A percentile compares a stretch with the other conserved stretches of the same genome.
These are phyloP conservation scores for Dynastes maya DNA, from an alignment of 2,888 invertebrate genomes.

Conservation along the genomic window DNA sequence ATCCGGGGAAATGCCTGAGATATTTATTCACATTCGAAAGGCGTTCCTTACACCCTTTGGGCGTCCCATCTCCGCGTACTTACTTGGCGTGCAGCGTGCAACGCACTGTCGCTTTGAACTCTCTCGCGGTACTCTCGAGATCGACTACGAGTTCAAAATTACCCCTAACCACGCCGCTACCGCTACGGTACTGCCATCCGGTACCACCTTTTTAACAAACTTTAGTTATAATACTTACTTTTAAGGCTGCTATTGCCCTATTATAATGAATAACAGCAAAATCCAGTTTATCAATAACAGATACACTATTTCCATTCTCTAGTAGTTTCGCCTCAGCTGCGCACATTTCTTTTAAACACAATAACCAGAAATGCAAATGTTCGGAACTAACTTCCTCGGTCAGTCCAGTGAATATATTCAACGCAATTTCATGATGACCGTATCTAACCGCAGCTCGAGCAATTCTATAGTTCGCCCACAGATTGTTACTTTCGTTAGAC, in stretches of 20 bases:
- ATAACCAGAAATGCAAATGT: conserved; percentile 90
- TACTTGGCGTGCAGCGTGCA: no score
- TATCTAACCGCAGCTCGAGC: conserved; percentile 90
- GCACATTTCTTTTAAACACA: conserved; percentile 84
- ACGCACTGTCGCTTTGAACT: no score
- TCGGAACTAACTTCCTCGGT: conserved; percentile 82
- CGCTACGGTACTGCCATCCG: no score
- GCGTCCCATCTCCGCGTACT: no score
- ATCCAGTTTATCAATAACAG: conserved; percentile 70
- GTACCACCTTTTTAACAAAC: no score
- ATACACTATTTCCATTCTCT: conserved; percentile 57
- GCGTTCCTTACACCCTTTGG: no score
- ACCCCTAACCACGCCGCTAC: no score
- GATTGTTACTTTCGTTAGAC: conserved; percentile 73
- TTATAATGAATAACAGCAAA: conserved; percentile 77
- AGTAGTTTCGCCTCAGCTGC: conserved; percentile 81
- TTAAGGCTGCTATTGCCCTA: conserved; percentile 77
- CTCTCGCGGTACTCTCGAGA: no score
- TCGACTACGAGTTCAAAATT: no score
- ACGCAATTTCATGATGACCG: conserved; percentile 78
- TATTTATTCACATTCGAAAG: no score
- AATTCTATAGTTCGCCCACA: conserved; percentile 91
- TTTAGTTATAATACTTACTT: conserved; percentile 65
- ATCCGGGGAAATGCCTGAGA: no score
- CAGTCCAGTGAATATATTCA: conserved; percentile 73